These are phyloP conservation scores for Liparis tanakae DNA, from an alignment of 2,797 vertebrate genomes.

Conservation along the genomic window DNA sequence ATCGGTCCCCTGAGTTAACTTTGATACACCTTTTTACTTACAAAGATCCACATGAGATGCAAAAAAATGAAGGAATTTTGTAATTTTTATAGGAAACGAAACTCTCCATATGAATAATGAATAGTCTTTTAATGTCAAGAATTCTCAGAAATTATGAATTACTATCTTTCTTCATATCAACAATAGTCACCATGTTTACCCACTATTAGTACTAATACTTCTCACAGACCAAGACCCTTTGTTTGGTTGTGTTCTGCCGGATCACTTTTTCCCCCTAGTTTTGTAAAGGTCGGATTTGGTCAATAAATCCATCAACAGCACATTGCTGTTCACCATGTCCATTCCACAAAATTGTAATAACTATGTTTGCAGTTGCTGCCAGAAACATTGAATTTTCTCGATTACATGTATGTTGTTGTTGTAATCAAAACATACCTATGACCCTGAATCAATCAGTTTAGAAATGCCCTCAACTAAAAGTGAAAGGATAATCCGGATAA, in stretches of 20 bases:
- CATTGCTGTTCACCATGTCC: background rate
- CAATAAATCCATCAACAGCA: background rate
- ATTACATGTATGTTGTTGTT: background rate
- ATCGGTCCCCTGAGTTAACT: background rate
- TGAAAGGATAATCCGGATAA: background rate
- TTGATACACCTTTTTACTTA: too few relatives aligned
- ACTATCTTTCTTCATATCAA: slow-evolving; percentile 4
- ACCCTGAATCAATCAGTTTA: background rate
- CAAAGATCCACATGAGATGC: background rate
- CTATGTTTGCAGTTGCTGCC: background rate
- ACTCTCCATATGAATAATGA: slow-evolving; percentile 14
- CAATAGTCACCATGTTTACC: background rate
- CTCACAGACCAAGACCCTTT: too few relatives aligned
- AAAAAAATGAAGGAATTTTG: slow-evolving; percentile 20
- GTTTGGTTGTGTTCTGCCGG: too few relatives aligned
- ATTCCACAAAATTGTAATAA: background rate
- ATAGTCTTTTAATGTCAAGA: background rate
- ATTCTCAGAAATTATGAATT: background rate
- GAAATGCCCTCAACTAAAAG: slow-evolving; percentile 4
- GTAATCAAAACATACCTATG: background rate
- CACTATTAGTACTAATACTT: background rate
- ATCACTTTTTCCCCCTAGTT: background rate
- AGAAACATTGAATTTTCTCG: slow-evolving; percentile 1
- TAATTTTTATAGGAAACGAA: background rate
- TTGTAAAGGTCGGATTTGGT: background rate